phyloP scores from a whole-genome alignment of 2,888 invertebrate species.

The Vanessa cardui region DNA sequence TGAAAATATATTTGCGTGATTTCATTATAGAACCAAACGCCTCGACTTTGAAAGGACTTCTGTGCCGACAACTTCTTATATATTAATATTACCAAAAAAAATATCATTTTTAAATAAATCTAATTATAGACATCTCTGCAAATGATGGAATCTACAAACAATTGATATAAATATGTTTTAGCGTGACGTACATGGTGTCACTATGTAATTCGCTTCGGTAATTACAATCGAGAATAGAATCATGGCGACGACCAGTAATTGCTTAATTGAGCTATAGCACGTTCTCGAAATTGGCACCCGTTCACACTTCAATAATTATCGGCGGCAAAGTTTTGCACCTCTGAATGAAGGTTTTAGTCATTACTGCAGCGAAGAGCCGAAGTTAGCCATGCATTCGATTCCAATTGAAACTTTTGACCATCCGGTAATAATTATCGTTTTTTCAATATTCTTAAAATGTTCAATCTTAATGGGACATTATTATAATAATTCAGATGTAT shows the following conservation, averaged over 20 bases:
- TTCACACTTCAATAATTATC: slow-evolving; percentile 74
- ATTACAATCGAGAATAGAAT: slow-evolving; percentile 48
- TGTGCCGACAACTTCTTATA: no score
- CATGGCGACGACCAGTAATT: slow-evolving; percentile 54
- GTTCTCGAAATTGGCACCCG: slow-evolving; percentile 41
- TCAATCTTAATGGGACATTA: not conserved
- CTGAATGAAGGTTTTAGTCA: slow-evolving; percentile 58
- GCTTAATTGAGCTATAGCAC: slow-evolving; percentile 58
- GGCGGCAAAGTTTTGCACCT: slow-evolving; percentile 67
- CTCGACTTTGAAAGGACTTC: no score
- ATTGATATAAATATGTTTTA: not conserved
- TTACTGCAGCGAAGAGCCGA: slow-evolving; percentile 55
- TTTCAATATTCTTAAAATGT: not conserved
- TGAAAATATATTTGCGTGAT: no score
- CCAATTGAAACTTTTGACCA: slow-evolving; percentile 40
- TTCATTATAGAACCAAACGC: no score
- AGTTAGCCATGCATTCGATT: slow-evolving; percentile 45
- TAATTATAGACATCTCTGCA: not conserved
- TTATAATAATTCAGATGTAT: no score
- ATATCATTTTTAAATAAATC: not conserved
- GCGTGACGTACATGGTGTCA: not conserved
- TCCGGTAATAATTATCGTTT: slow-evolving; percentile 23
- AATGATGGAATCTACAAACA: not conserved
- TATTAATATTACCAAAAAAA: not conserved
- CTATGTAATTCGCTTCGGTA: slow-evolving; percentile 38